Conservation (phyloP, 1,140 invertebrate species). For the Plodia interpunctella region DNA sequence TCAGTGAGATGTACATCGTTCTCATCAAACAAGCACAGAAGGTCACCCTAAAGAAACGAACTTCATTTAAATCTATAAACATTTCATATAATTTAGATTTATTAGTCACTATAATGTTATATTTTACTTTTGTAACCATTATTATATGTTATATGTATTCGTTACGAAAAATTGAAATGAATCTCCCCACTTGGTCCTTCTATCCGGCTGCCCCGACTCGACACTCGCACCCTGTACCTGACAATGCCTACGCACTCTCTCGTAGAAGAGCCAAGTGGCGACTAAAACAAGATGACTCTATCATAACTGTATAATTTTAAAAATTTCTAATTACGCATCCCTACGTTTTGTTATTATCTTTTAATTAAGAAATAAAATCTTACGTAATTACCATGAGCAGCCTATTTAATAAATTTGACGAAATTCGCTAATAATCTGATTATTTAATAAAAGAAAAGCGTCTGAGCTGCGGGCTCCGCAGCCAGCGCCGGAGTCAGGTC, state of each 20-base stretch:
- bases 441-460: slow-evolving; percentile 70
- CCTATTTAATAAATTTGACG: slow-evolving; percentile 73
- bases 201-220: slow-evolving; percentile 11
- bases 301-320: slow-evolving; percentile 77
- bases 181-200: slow-evolving; percentile 44
- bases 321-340: slow-evolving; percentile 76
- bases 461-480: slow-evolving; percentile 28
- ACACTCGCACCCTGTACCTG: slow-evolving; percentile 11
- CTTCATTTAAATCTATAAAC: slow-evolving; percentile 75
- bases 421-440: slow-evolving; percentile 70
- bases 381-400: slow-evolving; percentile 73
- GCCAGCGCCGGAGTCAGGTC: slow-evolving; percentile 13
- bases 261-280: slow-evolving; percentile 39
- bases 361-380: slow-evolving; percentile 77
- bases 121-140: slow-evolving; percentile 75
- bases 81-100: slow-evolving; percentile 77
- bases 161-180: slow-evolving; percentile 69
- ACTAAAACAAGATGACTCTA: slow-evolving; percentile 64
- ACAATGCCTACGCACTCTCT: slow-evolving; percentile 1
- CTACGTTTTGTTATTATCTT: slow-evolving; percentile 75
- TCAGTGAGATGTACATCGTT: slow-evolving; percentile 63
- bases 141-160: slow-evolving; percentile 75
- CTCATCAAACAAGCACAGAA: slow-evolving; percentile 67
- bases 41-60: slow-evolving; percentile 71
- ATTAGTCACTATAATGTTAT: slow-evolving; percentile 76